phyloP scores from a whole-genome alignment of 2,888 invertebrate species.

The Trichopria drosophilae region DNA sequence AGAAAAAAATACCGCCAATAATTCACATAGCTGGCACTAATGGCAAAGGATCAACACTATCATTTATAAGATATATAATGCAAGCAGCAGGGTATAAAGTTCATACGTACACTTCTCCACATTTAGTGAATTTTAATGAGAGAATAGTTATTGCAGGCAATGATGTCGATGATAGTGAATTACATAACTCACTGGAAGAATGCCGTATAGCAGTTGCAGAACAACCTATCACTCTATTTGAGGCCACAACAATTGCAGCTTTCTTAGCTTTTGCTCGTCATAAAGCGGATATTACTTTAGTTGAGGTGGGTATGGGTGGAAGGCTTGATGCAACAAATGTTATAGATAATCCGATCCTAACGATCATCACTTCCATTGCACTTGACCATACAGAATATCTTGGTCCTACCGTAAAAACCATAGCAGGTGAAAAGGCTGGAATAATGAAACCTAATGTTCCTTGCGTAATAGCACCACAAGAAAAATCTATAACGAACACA shows the following conservation, averaged over 20 bases:
- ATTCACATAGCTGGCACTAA: constrained; percentile 18
- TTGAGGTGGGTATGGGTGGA: constrained; percentile 15
- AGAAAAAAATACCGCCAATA: constrained; percentile 8
- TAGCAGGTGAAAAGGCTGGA: constrained; percentile 18
- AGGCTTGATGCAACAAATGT: constrained; percentile 22
- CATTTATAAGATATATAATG: constrained; percentile 5
- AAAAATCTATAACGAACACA: constrained; percentile 4
- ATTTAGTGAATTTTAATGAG: constrained; percentile 14
- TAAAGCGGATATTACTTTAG: constrained; percentile 12
- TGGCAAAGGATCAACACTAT: constrained; percentile 17
- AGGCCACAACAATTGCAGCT: constrained; percentile 11
- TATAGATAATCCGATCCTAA: constrained; percentile 13
- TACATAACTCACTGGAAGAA: constrained; percentile 3
- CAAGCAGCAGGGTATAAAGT: constrained; percentile 15
- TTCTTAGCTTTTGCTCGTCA: constrained; percentile 13
- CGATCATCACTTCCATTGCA: constrained; percentile 15
- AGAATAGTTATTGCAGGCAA: constrained; percentile 7
- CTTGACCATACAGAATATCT: constrained; percentile 14
- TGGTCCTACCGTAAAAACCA: constrained; percentile 6
- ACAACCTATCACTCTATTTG: constrained; percentile 7
- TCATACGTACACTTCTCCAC: constrained; percentile 10
- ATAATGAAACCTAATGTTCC: constrained; percentile 11
- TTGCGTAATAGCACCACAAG: constrained; percentile 15
- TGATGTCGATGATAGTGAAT: constrained; percentile 8
- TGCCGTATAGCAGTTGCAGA: background rate